Base-by-base conservation (phyloP, 2,113 vertebrate genomes). In the Monopterus albus region DNA sequence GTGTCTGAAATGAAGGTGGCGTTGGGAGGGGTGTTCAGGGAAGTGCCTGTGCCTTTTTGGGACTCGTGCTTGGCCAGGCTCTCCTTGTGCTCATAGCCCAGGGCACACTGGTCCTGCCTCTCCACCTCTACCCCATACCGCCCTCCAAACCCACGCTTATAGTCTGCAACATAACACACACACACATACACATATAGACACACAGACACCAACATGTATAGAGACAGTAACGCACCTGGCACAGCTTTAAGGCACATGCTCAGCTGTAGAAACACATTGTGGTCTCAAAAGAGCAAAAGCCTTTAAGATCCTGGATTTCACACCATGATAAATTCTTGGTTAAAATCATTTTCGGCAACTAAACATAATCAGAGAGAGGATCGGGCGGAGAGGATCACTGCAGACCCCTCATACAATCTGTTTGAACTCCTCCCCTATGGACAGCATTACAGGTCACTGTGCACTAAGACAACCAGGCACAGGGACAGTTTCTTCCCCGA, bases 1-100 rank as follows among this genome's bases (percentile, higher is more conserved):
- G 26, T 20, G 53, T 23, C 4, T 17, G 11, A 31, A 31, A 6
- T 42, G 52, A n/a, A 17, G 62, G 25, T 40, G 50, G 36, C 60
- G 43, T 18, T 23, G 21, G 52, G 33, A 25, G 75, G 3, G 1
- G 38, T 35, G 58, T 43, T 55, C 42, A 13, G 61, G 65, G 46
- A 46, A 1, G 60, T 61, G 35, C 92, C 90, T 60, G 84, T 96
- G 95, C 95, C 96, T 95, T 94, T 93, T 91, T 96, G 95, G 80
- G 95, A 96, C 91, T 94, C 93, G 90, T 95, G 96, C 90, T 95
- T 93, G 85, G 94, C 94, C 93, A 94, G 93, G 84, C 79, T 94
- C 94, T 96, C 96, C 95, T 95, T 95, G 95, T 96, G 92, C 89
- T 96, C 95, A 94, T 94, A 96, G 80, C 95, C 94, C 93, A 96